A percentile compares a stretch with the other conserved stretches of the same genome.
Evolutionary conservation across 2,113 vertebrate species (phyloP).

Genomic region (Odontophorus gujanensis): DNA sequence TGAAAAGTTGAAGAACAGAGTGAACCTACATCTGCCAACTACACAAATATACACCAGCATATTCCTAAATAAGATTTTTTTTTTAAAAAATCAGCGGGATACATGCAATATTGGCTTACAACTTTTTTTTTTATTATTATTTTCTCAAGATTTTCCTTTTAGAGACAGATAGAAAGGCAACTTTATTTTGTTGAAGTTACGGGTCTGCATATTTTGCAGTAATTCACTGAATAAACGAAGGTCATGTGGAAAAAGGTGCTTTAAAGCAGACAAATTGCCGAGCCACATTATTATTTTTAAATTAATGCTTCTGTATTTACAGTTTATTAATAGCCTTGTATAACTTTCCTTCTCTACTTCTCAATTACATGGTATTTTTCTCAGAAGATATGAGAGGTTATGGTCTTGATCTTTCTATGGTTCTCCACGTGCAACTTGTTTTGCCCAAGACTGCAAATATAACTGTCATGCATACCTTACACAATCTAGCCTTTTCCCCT

Average conservation of each 20-base stretch:
- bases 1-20: slow-evolving; percentile 4
- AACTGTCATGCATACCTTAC: background rate
- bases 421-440: background rate
- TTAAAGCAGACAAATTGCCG: background rate
- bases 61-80: background rate
- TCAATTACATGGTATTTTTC: background rate
- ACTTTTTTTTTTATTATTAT: background rate
- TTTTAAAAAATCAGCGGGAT: background rate
- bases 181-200: background rate
- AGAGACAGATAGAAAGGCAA: background rate
- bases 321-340: background rate
- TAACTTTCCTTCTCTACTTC: background rate
- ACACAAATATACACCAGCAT: background rate
- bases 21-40: background rate
- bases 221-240: background rate
- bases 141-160: background rate
- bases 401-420: background rate
- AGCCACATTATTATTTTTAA: background rate
- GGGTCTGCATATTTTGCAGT: background rate
- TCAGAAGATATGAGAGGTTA: background rate
- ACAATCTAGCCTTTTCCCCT: background rate
- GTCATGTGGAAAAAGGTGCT: background rate
- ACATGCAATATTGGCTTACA: background rate
- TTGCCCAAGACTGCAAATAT: background rate
- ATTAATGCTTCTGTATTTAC: background rate